These are phyloP conservation scores for Plutella xylostella DNA, from an alignment of 2,888 invertebrate species.

Conservation along the genomic window DNA sequence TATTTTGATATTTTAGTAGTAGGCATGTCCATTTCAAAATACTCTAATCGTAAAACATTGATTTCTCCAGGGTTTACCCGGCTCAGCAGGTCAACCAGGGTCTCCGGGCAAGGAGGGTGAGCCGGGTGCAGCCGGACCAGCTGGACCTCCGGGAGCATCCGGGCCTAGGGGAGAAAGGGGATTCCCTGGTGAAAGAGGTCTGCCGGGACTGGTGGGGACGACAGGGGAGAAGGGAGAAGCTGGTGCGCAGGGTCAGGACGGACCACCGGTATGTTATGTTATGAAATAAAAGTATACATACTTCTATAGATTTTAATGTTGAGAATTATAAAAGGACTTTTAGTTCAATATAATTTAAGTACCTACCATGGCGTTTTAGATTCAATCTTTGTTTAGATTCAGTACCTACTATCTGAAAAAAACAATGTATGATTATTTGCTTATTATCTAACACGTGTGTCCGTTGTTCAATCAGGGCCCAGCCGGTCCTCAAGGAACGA, in stretches of 20 bases:
- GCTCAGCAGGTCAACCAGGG: slow-evolving; percentile 78
- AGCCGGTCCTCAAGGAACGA: slow-evolving; percentile 75
- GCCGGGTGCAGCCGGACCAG: slow-evolving; percentile 75
- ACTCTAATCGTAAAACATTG: neutral
- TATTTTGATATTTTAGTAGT: neutral
- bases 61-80: slow-evolving; percentile 74
- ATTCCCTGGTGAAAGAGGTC: slow-evolving; percentile 81
- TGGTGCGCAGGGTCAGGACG: slow-evolving; percentile 77
- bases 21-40: neutral
- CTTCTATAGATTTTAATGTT: too few species aligned
- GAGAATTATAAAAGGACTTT: too few species aligned
- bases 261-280: slow-evolving; percentile 67
- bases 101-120: slow-evolving; percentile 86
- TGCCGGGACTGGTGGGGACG: slow-evolving; percentile 74
- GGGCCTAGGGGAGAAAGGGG: slow-evolving; percentile 77
- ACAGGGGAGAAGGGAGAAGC: slow-evolving; percentile 74
- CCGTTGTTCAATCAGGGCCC: slow-evolving; percentile 65
- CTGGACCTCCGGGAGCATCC: slow-evolving; percentile 69
- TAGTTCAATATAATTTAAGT: too few species aligned
- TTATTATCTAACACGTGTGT: neutral
- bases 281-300: too few species aligned
- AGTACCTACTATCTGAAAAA: too few species aligned
- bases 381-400: too few species aligned
- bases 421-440: too few species aligned
- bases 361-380: too few species aligned